A percentile compares a stretch with the other conserved stretches of the same genome.
phyloP scores from a whole-genome alignment of 2,888 invertebrate species.

The Mimumesa dahlbomi region DNA sequence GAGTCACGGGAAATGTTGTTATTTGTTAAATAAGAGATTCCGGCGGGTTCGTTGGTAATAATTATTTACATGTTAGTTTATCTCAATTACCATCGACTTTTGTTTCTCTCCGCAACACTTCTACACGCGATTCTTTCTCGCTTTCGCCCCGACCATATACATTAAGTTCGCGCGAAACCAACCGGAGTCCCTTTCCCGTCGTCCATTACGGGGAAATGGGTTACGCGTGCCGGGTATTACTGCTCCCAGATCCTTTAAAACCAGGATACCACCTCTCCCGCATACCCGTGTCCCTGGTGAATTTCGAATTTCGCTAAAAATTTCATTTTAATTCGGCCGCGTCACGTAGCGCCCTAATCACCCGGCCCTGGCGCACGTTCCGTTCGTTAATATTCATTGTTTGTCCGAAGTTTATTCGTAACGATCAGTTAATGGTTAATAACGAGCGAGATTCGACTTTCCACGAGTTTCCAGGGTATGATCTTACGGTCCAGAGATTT shows the following conservation, averaged over 20 bases:
- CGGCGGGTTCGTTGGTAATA: too few relatives aligned
- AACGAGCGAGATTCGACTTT: too few relatives aligned
- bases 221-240: constrained; percentile 25
- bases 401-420: too few relatives aligned
- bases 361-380: constrained; percentile 38
- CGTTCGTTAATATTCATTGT: too few relatives aligned
- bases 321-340: constrained; percentile 29
- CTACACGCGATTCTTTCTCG: constrained; percentile 11
- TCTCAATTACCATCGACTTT: neutral
- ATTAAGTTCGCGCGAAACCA: constrained; percentile 40
- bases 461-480: too few relatives aligned
- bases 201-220: constrained; percentile 42
- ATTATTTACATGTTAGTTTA: too few relatives aligned
- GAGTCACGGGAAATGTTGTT: too few relatives aligned
- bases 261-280: neutral
- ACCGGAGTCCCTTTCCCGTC: constrained; percentile 25
- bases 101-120: neutral
- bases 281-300: neutral
- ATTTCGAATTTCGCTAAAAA: constrained; percentile 34
- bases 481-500: too few relatives aligned
- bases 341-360: constrained; percentile 53
- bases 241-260: neutral
- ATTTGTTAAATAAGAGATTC: too few relatives aligned
- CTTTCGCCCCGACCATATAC: constrained; percentile 22
- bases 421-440: too few relatives aligned